phyloP scores from a whole-genome alignment of 2,113 vertebrate genomes.

The Corydoras maculifer region DNA sequence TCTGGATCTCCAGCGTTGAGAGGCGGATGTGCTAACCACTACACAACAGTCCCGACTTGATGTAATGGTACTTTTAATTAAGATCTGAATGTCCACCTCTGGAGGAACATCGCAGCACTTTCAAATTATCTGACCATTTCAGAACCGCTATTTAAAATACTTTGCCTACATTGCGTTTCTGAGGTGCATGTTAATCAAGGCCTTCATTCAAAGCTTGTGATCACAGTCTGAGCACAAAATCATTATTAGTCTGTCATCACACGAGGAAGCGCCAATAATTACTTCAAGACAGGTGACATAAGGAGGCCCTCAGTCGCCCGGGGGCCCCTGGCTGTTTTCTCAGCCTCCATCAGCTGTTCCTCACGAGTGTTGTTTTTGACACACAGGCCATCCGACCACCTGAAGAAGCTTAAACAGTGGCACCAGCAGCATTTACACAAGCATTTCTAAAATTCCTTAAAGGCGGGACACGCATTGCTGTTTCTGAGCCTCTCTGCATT shows the following conservation, averaged over 20 bases:
- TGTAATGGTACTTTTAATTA: no score
- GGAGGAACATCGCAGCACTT: no score
- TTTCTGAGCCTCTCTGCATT: neutral
- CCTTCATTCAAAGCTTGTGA: neutral
- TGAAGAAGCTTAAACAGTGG: constrained; percentile 20
- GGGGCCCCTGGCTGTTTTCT: constrained; percentile 23
- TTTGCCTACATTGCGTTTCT: no score
- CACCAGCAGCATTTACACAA: constrained; percentile 23
- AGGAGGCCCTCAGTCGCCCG: neutral
- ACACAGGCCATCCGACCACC: constrained; percentile 16
- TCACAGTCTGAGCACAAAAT: neutral
- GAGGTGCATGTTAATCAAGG: neutral
- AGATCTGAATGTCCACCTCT: no score
- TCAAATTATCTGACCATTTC: no score
- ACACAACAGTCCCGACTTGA: no score
- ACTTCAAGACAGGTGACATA: constrained; percentile 33
- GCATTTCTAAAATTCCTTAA: constrained; percentile 18
- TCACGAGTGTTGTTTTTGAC: constrained; percentile 24
- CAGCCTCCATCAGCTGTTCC: constrained; percentile 35
- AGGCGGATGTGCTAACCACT: no score
- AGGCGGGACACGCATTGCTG: constrained; percentile 1
- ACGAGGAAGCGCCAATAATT: constrained; percentile 5
- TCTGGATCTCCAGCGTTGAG: no score
- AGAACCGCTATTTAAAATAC: no score
- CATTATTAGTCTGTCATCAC: constrained; percentile 2